phyloP scores from a whole-genome alignment of 2,797 vertebrate species.

The Eospalax fontanierii region DNA sequence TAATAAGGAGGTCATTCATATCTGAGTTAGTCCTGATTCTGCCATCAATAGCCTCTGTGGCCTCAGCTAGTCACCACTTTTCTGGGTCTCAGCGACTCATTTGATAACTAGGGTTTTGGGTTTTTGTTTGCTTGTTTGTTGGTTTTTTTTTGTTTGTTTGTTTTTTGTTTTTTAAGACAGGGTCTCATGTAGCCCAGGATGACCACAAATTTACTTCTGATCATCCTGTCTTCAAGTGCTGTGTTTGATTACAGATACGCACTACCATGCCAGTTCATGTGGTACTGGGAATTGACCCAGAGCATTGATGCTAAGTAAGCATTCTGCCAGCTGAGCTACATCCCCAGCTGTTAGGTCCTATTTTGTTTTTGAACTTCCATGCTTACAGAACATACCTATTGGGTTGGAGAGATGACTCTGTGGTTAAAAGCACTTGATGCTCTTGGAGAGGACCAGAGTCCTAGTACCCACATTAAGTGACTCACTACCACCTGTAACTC shows the following conservation, averaged over 20 bases:
- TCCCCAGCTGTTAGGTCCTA: background rate
- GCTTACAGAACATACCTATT: constrained; percentile 16
- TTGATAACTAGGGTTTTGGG: constrained; percentile 52
- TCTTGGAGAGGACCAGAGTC: background rate
- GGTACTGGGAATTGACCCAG: background rate
- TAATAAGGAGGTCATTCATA: background rate
- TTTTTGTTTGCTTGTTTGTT: background rate
- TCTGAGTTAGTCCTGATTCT: background rate
- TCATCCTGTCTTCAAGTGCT: background rate
- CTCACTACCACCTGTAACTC: background rate
- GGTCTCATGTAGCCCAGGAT: background rate
- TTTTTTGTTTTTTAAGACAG: constrained; percentile 5
- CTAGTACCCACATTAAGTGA: background rate
- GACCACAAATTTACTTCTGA: background rate
- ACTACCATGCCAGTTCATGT: background rate
- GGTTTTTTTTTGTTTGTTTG: background rate
- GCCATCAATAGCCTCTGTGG: background rate
- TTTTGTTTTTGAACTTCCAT: constrained; percentile 17
- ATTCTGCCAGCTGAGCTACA: background rate
- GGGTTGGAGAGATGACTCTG: background rate
- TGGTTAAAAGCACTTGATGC: background rate
- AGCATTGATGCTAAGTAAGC: background rate
- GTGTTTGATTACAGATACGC: background rate
- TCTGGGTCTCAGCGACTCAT: background rate
- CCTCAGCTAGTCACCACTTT: background rate